A percentile compares a stretch with the other conserved stretches of the same genome.
Conservation (phyloP, 2,113 vertebrate species). For the Menura novaehollandiae region DNA sequence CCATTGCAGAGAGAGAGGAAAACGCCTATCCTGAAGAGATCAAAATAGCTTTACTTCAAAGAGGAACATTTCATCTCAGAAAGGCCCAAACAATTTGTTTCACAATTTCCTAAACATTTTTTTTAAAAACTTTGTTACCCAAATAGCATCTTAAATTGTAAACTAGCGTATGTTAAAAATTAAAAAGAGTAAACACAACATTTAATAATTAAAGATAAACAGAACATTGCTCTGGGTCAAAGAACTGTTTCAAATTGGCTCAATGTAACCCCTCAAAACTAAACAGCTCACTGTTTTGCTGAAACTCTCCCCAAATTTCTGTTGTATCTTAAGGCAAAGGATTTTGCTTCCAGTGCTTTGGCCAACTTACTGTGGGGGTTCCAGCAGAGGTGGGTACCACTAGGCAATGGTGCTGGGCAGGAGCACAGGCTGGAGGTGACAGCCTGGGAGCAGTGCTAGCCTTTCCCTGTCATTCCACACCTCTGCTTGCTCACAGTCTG, state of each 20-base stretch:
- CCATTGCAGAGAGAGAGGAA: background rate
- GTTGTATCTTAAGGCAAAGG: background rate
- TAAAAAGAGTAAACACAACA: background rate
- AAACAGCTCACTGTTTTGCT: background rate
- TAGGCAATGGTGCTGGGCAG: background rate
- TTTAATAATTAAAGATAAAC: slow-evolving; percentile 10
- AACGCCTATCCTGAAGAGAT: background rate
- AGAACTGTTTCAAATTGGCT: background rate
- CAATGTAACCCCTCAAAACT: background rate
- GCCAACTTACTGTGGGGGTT: accelerated
- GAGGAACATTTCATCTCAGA: background rate
- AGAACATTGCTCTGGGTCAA: background rate
- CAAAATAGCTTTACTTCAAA: slow-evolving; percentile 39
- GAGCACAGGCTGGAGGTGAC: background rate
- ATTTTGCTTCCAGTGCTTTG: background rate
- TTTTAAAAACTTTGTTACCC: background rate
- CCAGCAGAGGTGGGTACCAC: background rate
- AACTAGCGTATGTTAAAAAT: slow-evolving; percentile 41
- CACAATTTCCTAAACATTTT: background rate
- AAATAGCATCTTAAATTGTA: background rate
- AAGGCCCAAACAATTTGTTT: slow-evolving; percentile 10
- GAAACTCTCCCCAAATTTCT: background rate
- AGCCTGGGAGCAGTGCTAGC: background rate
- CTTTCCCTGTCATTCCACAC: background rate
- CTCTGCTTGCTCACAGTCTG: background rate